Percentiles rank a stretch among this genome's conserved stretches.
Conservation (phyloP, 2,888 invertebrate genomes). For the Hirudinaria manillensis region DNA sequence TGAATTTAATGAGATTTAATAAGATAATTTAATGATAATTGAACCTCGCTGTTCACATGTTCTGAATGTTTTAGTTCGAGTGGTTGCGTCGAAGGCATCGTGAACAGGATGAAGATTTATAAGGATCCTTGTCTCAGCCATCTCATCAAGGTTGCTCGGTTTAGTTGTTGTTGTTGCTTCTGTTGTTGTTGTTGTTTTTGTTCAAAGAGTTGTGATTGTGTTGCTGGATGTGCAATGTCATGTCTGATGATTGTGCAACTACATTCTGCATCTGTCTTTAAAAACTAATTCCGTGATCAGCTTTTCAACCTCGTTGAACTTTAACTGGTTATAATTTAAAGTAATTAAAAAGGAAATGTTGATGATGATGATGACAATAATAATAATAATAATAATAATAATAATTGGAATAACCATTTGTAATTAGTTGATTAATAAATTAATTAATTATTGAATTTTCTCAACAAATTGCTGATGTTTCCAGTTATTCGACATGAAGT, state of each 20-base stretch:
- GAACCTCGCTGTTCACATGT: background rate
- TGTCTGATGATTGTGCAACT: background rate
- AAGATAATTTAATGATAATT: too few species aligned
- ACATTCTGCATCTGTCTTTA: background rate
- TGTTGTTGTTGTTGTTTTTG: too few species aligned
- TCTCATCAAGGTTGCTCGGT: conserved; percentile 61
- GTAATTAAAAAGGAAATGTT: too few species aligned
- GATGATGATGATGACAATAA: background rate
- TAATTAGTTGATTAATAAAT: background rate
- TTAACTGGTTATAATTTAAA: too few species aligned
- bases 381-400: conserved; percentile 21
- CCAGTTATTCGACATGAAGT: conserved; percentile 74
- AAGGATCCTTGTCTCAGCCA: conserved; percentile 63
- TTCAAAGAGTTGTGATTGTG: background rate
- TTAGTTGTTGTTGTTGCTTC: too few species aligned
- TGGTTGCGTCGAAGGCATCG: conserved; percentile 68
- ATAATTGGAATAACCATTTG: background rate
- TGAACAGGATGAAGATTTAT: conserved; percentile 65
- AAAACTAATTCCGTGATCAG: too few species aligned
- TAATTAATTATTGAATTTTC: too few species aligned
- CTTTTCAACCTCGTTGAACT: too few species aligned
- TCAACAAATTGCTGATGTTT: too few species aligned
- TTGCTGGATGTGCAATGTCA: background rate
- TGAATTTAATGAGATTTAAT: too few species aligned
- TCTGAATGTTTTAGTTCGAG: conserved; percentile 51